Percentiles rank a stretch among this genome's conserved stretches.
These are phyloP conservation scores for Chymomyza caudatula DNA, from an alignment of 2,888 invertebrate genomes.

Conservation along the genomic window DNA sequence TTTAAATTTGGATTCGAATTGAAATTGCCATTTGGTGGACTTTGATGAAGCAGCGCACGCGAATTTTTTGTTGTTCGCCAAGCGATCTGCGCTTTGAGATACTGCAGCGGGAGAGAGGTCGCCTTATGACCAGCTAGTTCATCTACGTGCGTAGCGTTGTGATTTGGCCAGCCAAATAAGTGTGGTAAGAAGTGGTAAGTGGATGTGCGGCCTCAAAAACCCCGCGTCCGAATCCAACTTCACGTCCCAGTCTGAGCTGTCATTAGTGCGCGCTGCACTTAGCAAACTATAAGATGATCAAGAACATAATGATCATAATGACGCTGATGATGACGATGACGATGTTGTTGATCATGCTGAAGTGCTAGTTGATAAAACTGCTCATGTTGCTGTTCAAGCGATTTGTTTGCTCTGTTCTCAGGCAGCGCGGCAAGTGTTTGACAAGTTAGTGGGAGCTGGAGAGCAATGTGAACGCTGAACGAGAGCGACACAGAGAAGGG, in stretches of 20 bases:
- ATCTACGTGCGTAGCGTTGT: constrained; percentile 42
- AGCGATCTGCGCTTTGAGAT: neutral
- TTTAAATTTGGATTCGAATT: constrained; percentile 3
- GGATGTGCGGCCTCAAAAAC: neutral
- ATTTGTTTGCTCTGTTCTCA: neutral
- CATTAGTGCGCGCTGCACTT: neutral
- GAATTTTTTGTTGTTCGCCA: neutral
- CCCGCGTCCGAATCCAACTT: neutral
- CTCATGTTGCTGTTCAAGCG: neutral
- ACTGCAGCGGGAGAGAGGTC: constrained; percentile 29
- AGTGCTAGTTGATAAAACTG: neutral
- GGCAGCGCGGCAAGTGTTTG: too few species aligned
- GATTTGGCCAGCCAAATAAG: neutral
- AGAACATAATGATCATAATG: neutral
- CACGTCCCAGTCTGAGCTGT: neutral
- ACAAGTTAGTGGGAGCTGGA: neutral
- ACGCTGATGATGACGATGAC: neutral
- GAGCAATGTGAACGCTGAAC: too few species aligned
- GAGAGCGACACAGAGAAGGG: too few species aligned
- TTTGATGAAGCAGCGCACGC: neutral
- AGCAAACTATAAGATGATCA: neutral
- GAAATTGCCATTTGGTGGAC: neutral
- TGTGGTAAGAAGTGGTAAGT: neutral
- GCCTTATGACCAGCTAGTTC: constrained; percentile 31
- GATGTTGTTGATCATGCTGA: neutral